Evolutionary conservation across 2,888 invertebrate genomes (phyloP), one percentile per base, ranked within the genome.

Genomic region (Acleris laterana): DNA sequence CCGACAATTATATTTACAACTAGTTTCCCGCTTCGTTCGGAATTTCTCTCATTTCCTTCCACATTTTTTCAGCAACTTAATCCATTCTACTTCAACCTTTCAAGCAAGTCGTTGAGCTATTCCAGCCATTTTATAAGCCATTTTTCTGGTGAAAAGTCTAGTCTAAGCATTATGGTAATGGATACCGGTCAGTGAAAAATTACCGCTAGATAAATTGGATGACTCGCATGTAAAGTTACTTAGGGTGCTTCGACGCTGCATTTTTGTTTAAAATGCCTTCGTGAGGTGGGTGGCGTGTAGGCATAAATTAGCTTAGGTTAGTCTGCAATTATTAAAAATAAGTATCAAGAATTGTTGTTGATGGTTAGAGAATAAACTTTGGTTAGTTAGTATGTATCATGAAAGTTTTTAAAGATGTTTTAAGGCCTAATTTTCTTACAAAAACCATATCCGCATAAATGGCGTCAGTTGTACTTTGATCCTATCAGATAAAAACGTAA

Each of bases 161-260:
- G 56, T 63, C 62, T 56, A 62, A 62, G 62, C 56, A 62, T 62
- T 62, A 62, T 62, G 62, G 22, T 55, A 56, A 56, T 32, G 49
- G 62, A 42, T 20, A 19, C 55, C 25, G 62, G 62, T 50, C 49
- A 42, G 49, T 50, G 62, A 62, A 62, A 62, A 62, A 56, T 56
- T 48, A 62, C 48, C 38, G n/a, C 25, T 25, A 49, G 62, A 62
- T 48, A 62, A 62, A 55, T 62, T 55, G 20, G 55, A 48, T 17
- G 55, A 55, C 22, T 32, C 55, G 32, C 53, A 38, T 38, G 48
- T 16, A n/a, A 22, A 22, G 20, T 55, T 48, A 55, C 25, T 46
- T 49, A 16, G 19, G 48, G 46, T 16, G 16, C 13, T 55, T 55
- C 19, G 16, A 16, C 32, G 46, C 19, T 55, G 53, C 55, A 62